Evolutionary conservation across 2,797 vertebrate genomes (phyloP), one percentile per base, ranked within the genome.

Genomic region (Graptemys geographica): DNA sequence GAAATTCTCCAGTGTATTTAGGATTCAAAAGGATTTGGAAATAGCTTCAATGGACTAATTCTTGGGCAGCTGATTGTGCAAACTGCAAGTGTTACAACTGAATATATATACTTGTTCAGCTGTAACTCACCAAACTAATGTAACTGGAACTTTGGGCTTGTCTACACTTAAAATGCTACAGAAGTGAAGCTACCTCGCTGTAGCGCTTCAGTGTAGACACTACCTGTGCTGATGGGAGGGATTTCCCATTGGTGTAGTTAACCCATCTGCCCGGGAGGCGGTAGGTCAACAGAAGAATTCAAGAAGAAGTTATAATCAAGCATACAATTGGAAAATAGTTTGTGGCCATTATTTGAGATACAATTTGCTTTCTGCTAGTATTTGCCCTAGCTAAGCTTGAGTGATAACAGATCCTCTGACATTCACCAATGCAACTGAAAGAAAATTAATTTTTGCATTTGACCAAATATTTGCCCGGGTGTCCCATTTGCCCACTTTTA

Each of bases 401-500:
- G 78, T 0, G 0, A 18, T 0, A 12, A 4, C 11, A 53, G 79
- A 81, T 92, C 62, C 65, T 83, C 31, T 47, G 8, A 8, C 0
- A 6, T 56, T 90, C 69, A 49, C 52, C 69, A 1, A 6, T 41
- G 56, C 74, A 80, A n/a, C 1, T 83, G 59, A 62, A 83, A 11
- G 44, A 13, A 27, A n/a, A 19, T 0, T 0, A 4, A 16, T 81
- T 37, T 86, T 87, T 85, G 28, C 47, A 41, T 0, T 1, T 15
- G 5, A 62, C 11, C 5, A 49, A 78, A 16, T 65, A 59, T 74
- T 85, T 86, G 41, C 3, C 4, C 52, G 37, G 56, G 31, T 59
- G 44, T 4, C 16, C 49, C 33, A 4, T 0, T 0, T 19, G 19
- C 53, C 51, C 4, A 11, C 6, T n/a, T 12, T 0, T 4, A 4